Conservation (phyloP, 1,140 invertebrate species). For the Cryptotermes secundus region DNA sequence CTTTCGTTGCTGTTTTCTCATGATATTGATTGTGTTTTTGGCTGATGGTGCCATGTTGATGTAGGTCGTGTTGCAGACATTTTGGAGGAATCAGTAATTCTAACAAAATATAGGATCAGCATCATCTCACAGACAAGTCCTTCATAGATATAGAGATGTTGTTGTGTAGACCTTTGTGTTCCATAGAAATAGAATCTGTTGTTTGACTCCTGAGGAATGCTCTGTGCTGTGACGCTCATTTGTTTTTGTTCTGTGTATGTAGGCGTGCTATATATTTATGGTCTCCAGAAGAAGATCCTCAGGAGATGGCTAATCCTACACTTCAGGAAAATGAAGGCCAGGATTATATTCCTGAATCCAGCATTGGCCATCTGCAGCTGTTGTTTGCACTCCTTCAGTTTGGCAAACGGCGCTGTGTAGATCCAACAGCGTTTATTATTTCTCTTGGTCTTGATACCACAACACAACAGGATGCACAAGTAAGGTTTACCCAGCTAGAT, state of each 20-base stretch:
- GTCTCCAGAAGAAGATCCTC: slow-evolving; percentile 56
- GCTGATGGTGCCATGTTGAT: too few relatives aligned
- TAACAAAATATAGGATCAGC: too few relatives aligned
- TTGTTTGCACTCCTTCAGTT: slow-evolving; percentile 68
- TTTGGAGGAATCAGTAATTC: too few relatives aligned
- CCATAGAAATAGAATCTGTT: too few relatives aligned
- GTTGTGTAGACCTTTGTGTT: too few relatives aligned
- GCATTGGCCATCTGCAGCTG: slow-evolving; percentile 63
- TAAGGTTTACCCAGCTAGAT: not conserved
- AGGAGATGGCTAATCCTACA: slow-evolving; percentile 41
- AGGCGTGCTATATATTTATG: slow-evolving; percentile 64
- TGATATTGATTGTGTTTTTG: too few relatives aligned
- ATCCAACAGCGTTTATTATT: slow-evolving; percentile 63
- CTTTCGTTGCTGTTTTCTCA: too few relatives aligned
- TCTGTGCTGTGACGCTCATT: not conserved
- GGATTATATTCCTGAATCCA: slow-evolving; percentile 48
- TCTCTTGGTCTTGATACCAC: slow-evolving; percentile 64
- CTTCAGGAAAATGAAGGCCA: slow-evolving; percentile 23
- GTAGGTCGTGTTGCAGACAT: too few relatives aligned
- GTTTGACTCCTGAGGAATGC: not conserved
- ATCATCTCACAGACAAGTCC: too few relatives aligned
- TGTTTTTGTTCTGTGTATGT: slow-evolving; percentile 3
- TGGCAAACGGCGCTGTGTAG: slow-evolving; percentile 58
- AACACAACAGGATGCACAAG: slow-evolving; percentile 63
- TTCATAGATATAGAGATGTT: too few relatives aligned